Base-by-base conservation (phyloP, 2,113 vertebrate species). In the Engraulis encrasicolus region DNA sequence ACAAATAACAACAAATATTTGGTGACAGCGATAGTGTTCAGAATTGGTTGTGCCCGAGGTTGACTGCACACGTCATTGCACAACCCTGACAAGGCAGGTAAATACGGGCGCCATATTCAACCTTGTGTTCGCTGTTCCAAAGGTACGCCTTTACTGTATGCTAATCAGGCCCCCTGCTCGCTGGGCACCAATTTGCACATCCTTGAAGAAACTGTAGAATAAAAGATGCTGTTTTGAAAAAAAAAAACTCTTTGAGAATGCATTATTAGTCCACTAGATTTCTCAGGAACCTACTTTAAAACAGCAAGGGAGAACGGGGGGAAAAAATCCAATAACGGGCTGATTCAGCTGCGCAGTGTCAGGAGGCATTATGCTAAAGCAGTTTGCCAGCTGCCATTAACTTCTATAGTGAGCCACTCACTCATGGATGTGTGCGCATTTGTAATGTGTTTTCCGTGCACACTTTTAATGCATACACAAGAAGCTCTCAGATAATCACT, bases 381-480 rank as follows among this genome's bases (percentile, higher is more conserved):
- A 15, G 31, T 74, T 74, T 74, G 66, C 66, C 66, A 74, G 66
- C 66, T 74, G 66, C 66, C 31, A 74, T 74, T 74, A 74, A 74
- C 31, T 74, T 74, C 66, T 74, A 34, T 27, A 34, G 31, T 74
- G 66, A 74, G 66, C 34, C 66, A 34, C 31, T 74, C 66, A 34
- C 66, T 34, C 66, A 34, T 31, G 11, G 31, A 31, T 74, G 5
- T 31, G 34, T 74, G 27, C 66, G 17, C 66, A 36, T 12, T 12
- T 74, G 18, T 15, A 74, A 34, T 74, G 66, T 15, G 9, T 74
- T 74, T 74, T 74, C 27, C 12, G 66, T 74, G 27, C 27, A 74
- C 6, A 31, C 27, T 74, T 36, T 74, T 36, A 14, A 74, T 74
- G 66, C 66, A 36, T 34, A 74, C 66, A 74, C 66, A 74, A 74